A percentile compares a stretch with the other conserved stretches of the same genome.
phyloP scores from a whole-genome alignment of 2,797 vertebrate species.

The Alosa sapidissima region DNA sequence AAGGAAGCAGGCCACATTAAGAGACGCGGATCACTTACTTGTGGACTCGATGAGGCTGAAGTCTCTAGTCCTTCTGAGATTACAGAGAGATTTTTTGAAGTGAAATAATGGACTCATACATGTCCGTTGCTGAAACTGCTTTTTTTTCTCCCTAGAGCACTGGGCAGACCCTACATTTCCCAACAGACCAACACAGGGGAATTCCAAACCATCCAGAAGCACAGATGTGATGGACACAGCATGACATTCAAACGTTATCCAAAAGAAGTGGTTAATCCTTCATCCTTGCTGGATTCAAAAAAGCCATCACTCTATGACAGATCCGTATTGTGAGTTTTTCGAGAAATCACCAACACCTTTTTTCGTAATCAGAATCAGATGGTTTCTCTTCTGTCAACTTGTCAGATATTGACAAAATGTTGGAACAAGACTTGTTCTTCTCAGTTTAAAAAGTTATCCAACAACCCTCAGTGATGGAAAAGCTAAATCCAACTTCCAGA shows the following conservation, averaged over 20 bases:
- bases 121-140: not conserved
- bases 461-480: not conserved
- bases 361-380: not conserved
- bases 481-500: not conserved
- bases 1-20: not conserved
- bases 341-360: not conserved
- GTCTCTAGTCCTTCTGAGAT: not conserved
- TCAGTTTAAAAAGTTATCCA: not conserved
- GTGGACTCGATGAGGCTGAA: not conserved
- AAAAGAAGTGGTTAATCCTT: not conserved
- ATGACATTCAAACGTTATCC: not conserved
- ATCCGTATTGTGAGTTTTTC: not conserved
- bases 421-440: not conserved
- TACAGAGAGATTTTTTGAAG: not conserved
- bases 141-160: not conserved
- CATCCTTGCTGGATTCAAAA: not conserved
- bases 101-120: not conserved
- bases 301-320: not conserved
- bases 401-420: not conserved
- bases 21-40: slow-evolving; percentile 13
- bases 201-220: slow-evolving; percentile 18
- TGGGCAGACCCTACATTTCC: not conserved
- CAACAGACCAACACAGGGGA: not conserved
- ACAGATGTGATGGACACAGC: not conserved
- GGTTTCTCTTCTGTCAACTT: not conserved